A percentile compares a stretch with the other conserved stretches of the same genome.
phyloP scores from a whole-genome alignment of 1,140 invertebrate genomes.

The Calliphora vicina region DNA sequence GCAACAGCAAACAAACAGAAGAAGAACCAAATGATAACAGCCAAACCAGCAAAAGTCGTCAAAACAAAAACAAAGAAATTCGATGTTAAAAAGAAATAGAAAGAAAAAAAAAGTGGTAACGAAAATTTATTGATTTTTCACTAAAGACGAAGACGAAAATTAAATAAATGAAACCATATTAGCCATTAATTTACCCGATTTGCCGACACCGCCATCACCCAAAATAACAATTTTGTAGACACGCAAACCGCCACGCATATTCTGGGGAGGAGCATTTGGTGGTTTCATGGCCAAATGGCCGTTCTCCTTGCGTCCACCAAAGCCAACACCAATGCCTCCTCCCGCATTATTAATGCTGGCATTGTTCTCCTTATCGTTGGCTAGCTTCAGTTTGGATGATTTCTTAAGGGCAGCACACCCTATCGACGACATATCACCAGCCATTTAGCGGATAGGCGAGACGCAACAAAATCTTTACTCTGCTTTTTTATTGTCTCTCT shows the following conservation, averaged over 20 bases:
- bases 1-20: background rate
- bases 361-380: constrained; percentile 28
- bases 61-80: constrained; percentile 27
- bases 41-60: background rate
- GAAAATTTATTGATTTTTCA: constrained; percentile 37
- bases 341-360: constrained; percentile 4
- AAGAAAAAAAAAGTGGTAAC: background rate
- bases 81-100: constrained; percentile 15
- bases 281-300: constrained; percentile 43
- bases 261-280: constrained; percentile 52
- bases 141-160: background rate
- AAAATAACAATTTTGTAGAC: constrained; percentile 86
- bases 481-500: background rate
- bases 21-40: background rate
- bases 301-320: constrained; percentile 35
- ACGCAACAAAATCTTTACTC: background rate
- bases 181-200: constrained; percentile 71
- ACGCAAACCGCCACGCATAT: constrained; percentile 72
- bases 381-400: constrained; percentile 47
- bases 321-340: background rate
- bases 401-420: constrained; percentile 56
- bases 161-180: background rate
- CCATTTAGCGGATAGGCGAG: constrained; percentile 41
- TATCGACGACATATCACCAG: constrained; percentile 59
- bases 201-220: constrained; percentile 84